Conservation (phyloP, 2,113 vertebrate genomes). For the Parus major region DNA sequence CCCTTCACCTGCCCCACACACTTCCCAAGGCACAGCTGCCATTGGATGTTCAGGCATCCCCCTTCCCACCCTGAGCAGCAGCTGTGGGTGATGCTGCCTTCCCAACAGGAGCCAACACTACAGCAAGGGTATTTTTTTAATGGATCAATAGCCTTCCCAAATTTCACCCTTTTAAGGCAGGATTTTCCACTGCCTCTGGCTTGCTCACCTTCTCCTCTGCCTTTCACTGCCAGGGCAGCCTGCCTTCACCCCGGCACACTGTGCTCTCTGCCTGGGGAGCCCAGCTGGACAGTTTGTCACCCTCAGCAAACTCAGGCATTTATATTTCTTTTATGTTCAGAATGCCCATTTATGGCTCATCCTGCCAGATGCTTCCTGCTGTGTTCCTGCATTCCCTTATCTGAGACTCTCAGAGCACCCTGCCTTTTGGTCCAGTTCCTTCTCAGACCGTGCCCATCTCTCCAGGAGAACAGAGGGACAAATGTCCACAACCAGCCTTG, state of each 20-base stretch:
- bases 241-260: not conserved
- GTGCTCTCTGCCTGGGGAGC: not conserved
- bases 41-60: not conserved
- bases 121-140: not conserved
- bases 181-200: not conserved
- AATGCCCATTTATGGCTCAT: constrained; percentile 4
- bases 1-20: not conserved
- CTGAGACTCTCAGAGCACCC: not conserved
- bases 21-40: not conserved
- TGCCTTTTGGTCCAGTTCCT: accelerated
- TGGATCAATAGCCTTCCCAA: not conserved
- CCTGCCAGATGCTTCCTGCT: constrained; percentile 35
- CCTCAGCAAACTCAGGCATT: not conserved
- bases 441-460: not conserved
- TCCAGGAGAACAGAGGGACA: not conserved
- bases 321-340: not conserved
- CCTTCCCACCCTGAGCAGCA: not conserved
- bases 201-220: not conserved
- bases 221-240: not conserved
- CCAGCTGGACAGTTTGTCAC: not conserved
- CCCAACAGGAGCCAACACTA: not conserved
- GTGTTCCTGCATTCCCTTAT: not conserved
- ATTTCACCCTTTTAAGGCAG: constrained; percentile 3
- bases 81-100: not conserved
- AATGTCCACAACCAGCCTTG: not conserved